phyloP scores from a whole-genome alignment of 2,888 invertebrate genomes.

The Reticulitermes lucifugus region DNA sequence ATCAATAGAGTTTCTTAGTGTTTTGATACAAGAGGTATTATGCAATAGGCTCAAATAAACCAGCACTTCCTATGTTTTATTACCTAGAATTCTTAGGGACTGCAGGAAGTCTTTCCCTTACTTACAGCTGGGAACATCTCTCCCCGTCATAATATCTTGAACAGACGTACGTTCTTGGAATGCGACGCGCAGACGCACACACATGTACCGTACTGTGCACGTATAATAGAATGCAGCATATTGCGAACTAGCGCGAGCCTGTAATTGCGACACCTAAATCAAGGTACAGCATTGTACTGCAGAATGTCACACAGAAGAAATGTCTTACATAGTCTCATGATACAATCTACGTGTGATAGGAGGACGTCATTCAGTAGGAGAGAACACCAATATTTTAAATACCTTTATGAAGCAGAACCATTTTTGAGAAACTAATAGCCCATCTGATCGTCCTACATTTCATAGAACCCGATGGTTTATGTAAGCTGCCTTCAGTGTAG shows the following conservation, averaged over 20 bases:
- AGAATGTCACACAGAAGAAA: background rate
- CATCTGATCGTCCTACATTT: too few relatives aligned
- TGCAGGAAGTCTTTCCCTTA: background rate
- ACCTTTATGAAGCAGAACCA: too few relatives aligned
- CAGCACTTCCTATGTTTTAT: background rate
- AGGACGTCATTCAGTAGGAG: too few relatives aligned
- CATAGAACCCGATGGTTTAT: too few relatives aligned
- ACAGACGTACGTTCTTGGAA: slow-evolving; percentile 32
- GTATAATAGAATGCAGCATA: slow-evolving; percentile 24
- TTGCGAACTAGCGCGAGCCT: slow-evolving; percentile 26
- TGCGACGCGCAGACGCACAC: slow-evolving; percentile 13
- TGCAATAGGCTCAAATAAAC: background rate
- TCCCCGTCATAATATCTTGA: slow-evolving; percentile 18
- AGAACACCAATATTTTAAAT: too few relatives aligned
- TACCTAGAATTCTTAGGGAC: background rate
- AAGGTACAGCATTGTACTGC: slow-evolving; percentile 18
- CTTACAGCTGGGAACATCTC: background rate
- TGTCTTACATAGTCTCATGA: background rate
- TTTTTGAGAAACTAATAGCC: too few relatives aligned
- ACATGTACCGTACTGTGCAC: slow-evolving; percentile 12
- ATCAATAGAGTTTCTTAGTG: too few relatives aligned
- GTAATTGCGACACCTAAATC: slow-evolving; percentile 50
- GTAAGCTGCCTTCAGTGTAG: too few relatives aligned
- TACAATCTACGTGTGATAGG: too few relatives aligned
- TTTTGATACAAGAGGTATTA: background rate